Percentiles rank a stretch among this genome's conserved stretches.
Conservation (phyloP, 2,113 vertebrate species). For the Alexandromys fortis region DNA sequence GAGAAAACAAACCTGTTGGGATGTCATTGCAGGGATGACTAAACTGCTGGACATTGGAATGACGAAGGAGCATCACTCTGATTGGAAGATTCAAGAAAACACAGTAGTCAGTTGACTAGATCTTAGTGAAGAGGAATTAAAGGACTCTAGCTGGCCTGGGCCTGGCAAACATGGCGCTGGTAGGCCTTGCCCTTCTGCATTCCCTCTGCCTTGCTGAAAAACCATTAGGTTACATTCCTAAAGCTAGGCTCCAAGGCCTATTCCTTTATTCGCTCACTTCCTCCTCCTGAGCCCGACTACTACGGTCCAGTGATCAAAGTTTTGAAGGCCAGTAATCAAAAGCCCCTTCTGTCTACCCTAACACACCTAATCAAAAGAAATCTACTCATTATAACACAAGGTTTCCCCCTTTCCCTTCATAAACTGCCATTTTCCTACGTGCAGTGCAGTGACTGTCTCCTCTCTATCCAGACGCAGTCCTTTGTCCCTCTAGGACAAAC, state of each 20-base stretch:
- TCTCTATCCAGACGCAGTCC: neutral
- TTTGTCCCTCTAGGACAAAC: neutral
- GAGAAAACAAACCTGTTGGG: conserved; percentile 58
- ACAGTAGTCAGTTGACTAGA: neutral
- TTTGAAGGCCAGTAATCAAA: neutral
- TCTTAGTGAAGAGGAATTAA: neutral
- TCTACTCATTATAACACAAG: neutral
- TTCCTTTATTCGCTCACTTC: neutral
- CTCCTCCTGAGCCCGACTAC: neutral
- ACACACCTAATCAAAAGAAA: neutral
- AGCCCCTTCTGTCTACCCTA: neutral
- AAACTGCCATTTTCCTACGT: neutral
- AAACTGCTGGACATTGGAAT: neutral
- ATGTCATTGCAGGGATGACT: neutral
- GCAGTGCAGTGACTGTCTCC: neutral
- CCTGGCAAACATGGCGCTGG: neutral
- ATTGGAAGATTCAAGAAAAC: conserved; percentile 30
- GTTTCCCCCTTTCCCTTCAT: neutral
- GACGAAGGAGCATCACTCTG: conserved; percentile 15
- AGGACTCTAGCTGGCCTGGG: neutral
- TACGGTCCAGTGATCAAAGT: neutral
- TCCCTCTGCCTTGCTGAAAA: neutral
- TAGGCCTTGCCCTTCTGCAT: neutral
- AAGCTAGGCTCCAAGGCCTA: neutral
- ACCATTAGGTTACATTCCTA: neutral